Evolutionary conservation across 2,113 vertebrate species (phyloP).

Genomic region (Heterocephalus glaber): DNA sequence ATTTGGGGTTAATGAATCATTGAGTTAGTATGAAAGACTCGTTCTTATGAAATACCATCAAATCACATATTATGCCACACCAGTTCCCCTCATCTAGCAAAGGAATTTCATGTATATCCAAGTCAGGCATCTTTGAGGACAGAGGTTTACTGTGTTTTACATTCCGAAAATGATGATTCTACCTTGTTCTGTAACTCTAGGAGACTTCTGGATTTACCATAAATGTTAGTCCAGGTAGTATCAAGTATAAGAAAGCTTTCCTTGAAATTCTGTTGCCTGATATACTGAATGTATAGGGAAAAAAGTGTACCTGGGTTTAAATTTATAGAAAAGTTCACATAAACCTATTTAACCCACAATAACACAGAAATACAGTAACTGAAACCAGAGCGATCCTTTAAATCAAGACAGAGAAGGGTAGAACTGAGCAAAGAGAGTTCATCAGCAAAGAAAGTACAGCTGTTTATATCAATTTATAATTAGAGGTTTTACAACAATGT

Average conservation of each 20-base stretch:
- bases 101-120: conserved; percentile 30
- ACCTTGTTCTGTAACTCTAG: background rate
- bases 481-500: background rate
- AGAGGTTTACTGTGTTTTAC: background rate
- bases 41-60: conserved; percentile 33
- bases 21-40: background rate
- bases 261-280: conserved; percentile 7
- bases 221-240: conserved; percentile 13
- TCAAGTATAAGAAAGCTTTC: background rate
- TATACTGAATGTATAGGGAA: background rate
- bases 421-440: background rate
- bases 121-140: background rate
- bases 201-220: background rate
- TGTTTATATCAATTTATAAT: background rate
- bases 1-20: background rate
- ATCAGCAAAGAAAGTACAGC: background rate
- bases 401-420: background rate
- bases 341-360: background rate
- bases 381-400: background rate
- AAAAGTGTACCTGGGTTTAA: background rate
- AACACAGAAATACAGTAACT: conserved; percentile 7
- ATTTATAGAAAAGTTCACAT: background rate
- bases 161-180: conserved; percentile 28
- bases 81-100: background rate
- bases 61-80: background rate